These are phyloP conservation scores for Trachymyrmex cornetzi DNA, from an alignment of 1,140 invertebrate genomes.

Conservation along the genomic window DNA sequence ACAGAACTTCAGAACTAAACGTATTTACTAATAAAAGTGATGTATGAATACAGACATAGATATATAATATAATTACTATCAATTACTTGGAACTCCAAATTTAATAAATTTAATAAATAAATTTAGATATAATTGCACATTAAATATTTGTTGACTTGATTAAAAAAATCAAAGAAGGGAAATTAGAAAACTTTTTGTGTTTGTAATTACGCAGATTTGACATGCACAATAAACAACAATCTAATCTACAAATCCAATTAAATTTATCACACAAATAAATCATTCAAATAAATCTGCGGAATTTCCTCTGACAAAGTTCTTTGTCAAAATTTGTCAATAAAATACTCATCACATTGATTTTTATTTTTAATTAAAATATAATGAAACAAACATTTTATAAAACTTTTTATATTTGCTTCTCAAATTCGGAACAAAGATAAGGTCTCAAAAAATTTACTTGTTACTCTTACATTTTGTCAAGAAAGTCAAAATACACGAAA, in stretches of 20 bases:
- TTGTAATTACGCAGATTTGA: neutral
- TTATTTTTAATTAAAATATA: neutral
- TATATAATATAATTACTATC: neutral
- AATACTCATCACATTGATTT: neutral
- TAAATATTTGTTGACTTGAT: neutral
- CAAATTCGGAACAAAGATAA: neutral
- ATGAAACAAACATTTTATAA: neutral
- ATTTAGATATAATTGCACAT: neutral
- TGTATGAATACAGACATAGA: neutral
- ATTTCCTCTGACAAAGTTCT: neutral
- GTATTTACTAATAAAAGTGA: no score
- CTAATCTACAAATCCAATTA: constrained; percentile 26
- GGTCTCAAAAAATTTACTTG: neutral
- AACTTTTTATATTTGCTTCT: neutral
- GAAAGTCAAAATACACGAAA: constrained; percentile 3
- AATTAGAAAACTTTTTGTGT: neutral
- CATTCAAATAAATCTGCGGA: constrained; percentile 7
- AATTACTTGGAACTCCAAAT: neutral
- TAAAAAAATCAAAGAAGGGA: neutral
- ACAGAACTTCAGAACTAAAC: no score
- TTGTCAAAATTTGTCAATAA: neutral
- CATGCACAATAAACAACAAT: neutral
- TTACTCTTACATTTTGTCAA: neutral
- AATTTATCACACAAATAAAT: constrained; percentile 16
- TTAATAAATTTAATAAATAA: constrained; percentile 13